These are phyloP conservation scores for Misgurnus mizolepis DNA, from an alignment of 2,113 vertebrate species.

Conservation along the genomic window DNA sequence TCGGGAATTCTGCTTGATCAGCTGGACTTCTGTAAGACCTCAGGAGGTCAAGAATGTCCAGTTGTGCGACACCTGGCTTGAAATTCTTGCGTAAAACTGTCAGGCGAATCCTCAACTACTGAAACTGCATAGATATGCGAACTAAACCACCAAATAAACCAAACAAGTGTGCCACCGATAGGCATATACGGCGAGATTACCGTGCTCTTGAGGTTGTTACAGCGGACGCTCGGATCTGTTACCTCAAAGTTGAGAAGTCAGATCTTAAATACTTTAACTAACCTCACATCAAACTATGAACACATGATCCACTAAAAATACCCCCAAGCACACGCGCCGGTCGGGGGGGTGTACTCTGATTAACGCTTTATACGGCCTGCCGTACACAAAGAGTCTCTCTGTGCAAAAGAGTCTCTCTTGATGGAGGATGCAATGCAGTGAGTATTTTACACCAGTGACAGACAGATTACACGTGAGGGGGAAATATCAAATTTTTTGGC, in stretches of 20 bases:
- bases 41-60: constrained; percentile 31
- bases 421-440: constrained; percentile 28
- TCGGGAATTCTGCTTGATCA: background rate
- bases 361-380: constrained; percentile 35
- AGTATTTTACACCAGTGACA: constrained; percentile 49
- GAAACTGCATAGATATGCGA: background rate
- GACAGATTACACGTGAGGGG: constrained; percentile 42
- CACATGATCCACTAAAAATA: constrained; percentile 54
- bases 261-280: constrained; percentile 15
- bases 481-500: background rate
- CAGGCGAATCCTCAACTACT: background rate
- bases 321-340: constrained; percentile 5
- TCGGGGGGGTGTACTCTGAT: constrained; percentile 30
- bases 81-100: constrained; percentile 22
- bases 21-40: background rate
- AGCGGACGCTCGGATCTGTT: background rate
- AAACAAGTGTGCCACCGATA: background rate
- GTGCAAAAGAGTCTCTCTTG: constrained; percentile 15
- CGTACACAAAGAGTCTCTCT: constrained; percentile 43
- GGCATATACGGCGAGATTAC: background rate
- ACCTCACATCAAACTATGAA: constrained; percentile 39
- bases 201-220: background rate
- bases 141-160: background rate
- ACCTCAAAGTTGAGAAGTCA: constrained; percentile 8
- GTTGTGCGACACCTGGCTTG: constrained; percentile 30